Conservation (phyloP, 1,140 invertebrate genomes). For the Drosophila grimshawi region DNA sequence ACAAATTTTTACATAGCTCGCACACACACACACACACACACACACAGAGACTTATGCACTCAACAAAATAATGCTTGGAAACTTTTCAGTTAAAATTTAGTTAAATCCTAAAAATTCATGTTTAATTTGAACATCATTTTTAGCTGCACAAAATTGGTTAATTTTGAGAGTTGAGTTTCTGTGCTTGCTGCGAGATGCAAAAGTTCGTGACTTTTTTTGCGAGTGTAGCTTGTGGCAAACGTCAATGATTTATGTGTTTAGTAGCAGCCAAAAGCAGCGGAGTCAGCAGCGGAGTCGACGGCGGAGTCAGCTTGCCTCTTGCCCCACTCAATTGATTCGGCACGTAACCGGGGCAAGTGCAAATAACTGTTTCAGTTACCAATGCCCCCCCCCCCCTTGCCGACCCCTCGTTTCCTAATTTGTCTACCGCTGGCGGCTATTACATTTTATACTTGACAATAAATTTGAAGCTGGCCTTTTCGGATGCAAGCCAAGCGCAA, state of each 20-base stretch:
- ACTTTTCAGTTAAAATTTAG: too few relatives aligned
- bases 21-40: slow-evolving; percentile 16
- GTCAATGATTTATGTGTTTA: slow-evolving; percentile 73
- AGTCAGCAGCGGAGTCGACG: too few relatives aligned
- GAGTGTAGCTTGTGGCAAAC: slow-evolving; percentile 24
- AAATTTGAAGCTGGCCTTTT: slow-evolving; percentile 55
- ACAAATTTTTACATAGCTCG: slow-evolving; percentile 52
- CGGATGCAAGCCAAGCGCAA: slow-evolving; percentile 38
- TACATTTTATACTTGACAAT: slow-evolving; percentile 79
- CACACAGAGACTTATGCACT: background rate
- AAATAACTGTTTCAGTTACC: slow-evolving; percentile 77
- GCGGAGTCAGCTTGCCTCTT: background rate
- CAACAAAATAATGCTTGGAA: too few relatives aligned
- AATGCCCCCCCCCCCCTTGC: background rate
- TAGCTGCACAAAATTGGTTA: too few relatives aligned
- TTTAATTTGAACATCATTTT: too few relatives aligned
- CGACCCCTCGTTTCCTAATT: background rate
- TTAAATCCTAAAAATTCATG: too few relatives aligned
- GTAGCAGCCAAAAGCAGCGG: slow-evolving; percentile 17
- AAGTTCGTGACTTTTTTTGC: background rate
- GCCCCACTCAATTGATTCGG: slow-evolving; percentile 73
- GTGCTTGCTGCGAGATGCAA: too few relatives aligned
- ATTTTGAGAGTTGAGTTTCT: too few relatives aligned
- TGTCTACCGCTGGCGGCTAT: slow-evolving; percentile 49
- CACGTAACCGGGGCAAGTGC: slow-evolving; percentile 77